Evolutionary conservation across 2,888 invertebrate genomes (phyloP).

Genomic region (Trichacis sp.): DNA sequence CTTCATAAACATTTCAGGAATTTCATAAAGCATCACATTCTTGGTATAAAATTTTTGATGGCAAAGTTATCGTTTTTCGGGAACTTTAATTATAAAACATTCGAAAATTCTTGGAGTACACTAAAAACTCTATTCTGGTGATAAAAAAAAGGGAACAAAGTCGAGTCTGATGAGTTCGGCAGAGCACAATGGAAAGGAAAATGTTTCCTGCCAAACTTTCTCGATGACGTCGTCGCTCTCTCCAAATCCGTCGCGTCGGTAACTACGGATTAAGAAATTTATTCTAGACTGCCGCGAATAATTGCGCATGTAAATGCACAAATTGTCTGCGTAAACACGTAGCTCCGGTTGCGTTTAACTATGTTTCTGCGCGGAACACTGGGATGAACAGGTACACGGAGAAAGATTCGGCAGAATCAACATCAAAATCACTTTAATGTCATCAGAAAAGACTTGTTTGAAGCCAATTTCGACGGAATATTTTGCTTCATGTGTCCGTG

Average conservation of each 20-base stretch:
- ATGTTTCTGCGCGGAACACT: constrained; percentile 8
- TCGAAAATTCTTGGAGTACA: background rate
- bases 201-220: constrained; percentile 36
- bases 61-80: too few species aligned
- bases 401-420: constrained; percentile 21
- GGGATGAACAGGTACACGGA: constrained; percentile 1
- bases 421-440: constrained; percentile 24
- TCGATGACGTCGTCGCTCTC: constrained; percentile 21
- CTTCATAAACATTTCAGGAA: too few species aligned
- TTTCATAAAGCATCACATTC: too few species aligned
- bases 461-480: constrained; percentile 27
- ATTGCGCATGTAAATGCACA: constrained; percentile 45
- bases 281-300: constrained; percentile 30
- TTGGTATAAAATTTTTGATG: too few species aligned
- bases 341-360: constrained; percentile 18
- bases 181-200: constrained; percentile 44
- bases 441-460: constrained; percentile 13
- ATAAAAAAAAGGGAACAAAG: constrained; percentile 18
- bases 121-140: background rate
- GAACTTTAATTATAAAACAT: too few species aligned
- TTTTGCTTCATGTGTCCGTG: constrained; percentile 31
- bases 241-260: constrained; percentile 26
- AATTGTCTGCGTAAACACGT: constrained; percentile 47
- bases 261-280: constrained; percentile 23
- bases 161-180: constrained; percentile 19